A percentile compares a stretch with the other conserved stretches of the same genome.
Conservation (phyloP, 2,888 invertebrate genomes). For the Anthoptus insignis region DNA sequence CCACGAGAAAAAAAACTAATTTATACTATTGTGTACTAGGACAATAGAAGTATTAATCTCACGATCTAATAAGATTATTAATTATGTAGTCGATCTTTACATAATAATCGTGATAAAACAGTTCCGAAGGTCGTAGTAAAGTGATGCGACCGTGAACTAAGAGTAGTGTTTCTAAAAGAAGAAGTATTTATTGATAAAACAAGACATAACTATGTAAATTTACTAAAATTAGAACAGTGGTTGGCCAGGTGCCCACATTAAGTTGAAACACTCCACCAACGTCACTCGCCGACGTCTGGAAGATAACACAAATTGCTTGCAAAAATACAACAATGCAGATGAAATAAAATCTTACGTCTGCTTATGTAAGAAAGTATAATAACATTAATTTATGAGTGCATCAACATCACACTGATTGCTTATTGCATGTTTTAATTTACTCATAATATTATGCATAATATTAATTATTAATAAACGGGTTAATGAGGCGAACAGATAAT, state of each 20-base stretch:
- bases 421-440: slow-evolving; percentile 11
- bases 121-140: background rate
- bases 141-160: slow-evolving; percentile 37
- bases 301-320: background rate
- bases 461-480: slow-evolving; percentile 12
- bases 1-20: background rate
- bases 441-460: slow-evolving; percentile 20
- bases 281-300: background rate
- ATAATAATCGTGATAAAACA: background rate
- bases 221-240: slow-evolving; percentile 60
- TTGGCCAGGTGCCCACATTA: slow-evolving; percentile 67
- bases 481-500: background rate
- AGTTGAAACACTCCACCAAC: slow-evolving; percentile 50
- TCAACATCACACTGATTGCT: slow-evolving; percentile 22
- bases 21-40: background rate
- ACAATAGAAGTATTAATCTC: background rate
- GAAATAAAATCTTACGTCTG: slow-evolving; percentile 13
- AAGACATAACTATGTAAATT: slow-evolving; percentile 39
- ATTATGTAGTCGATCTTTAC: background rate
- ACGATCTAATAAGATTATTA: background rate
- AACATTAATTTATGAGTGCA: slow-evolving; percentile 25
- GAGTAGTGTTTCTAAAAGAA: slow-evolving; percentile 25
- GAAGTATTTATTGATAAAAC: slow-evolving; percentile 36
- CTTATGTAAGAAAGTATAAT: slow-evolving; percentile 18
- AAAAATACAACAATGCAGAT: background rate